Evolutionary conservation across 1,140 invertebrate genomes (phyloP), one percentile per base, ranked within the genome.

Genomic region (Trichogramma pretiosum): DNA sequence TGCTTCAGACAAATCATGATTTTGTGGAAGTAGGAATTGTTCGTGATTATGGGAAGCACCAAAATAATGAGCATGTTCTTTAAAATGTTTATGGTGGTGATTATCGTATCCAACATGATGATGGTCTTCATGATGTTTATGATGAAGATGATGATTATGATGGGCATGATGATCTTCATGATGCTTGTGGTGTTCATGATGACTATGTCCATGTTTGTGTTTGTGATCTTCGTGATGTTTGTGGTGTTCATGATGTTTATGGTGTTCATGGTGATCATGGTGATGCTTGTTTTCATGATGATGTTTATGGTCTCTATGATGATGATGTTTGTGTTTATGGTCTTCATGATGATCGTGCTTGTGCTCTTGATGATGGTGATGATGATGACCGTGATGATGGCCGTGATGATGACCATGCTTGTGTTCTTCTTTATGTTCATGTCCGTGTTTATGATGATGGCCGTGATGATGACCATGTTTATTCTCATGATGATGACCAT

Each of bases 341-440:
- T 44, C 40, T 33, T 44, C 40, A 18, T 49, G 48, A 19, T 50
- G 48, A 40, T 16, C 9, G 19, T 50, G 41, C 3, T 44, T 39
- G 17, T 50, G 48, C 0, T 45, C 48, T 11, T 50, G 28, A 21
- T 45, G 26, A 35, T 50, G 48, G n/a, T 45, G 41, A 13, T 50
- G 41, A 13, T 50, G 26, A 33, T 50, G 48, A 1, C 28, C 36
- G 14, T 50, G 19, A 16, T 50, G 36, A 40, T 50, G 48, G 8
- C 30, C 28, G 3, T 50, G 48, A 35, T 33, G 43, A 8, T 50
- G 48, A 2, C 40, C 48, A n/a, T 45, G 16, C 17, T 50, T 40
- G 22, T 50, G 48, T 14, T 40, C 42, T 18, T 50, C 35, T 10
- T 38, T 44, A 16, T 50, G 48, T 16, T 50, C 38, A 38, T 50